Evolutionary conservation across 2,113 vertebrate genomes (phyloP).

Genomic region (Erpornis zantholeuca): DNA sequence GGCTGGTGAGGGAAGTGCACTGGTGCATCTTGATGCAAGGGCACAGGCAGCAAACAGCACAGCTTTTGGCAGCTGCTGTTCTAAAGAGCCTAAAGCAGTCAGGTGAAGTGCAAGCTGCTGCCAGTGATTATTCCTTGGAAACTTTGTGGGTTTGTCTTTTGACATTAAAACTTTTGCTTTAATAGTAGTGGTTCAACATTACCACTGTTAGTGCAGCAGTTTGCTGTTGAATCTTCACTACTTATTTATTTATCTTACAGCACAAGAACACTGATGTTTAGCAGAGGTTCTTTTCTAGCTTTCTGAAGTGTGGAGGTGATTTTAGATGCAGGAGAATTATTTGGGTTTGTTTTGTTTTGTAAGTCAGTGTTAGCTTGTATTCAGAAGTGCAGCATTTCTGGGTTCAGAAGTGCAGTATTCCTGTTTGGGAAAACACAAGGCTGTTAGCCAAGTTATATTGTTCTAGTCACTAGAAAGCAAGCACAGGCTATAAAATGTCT

Average conservation of each 20-base stretch:
- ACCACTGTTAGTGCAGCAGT: not conserved
- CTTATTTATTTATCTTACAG: not conserved
- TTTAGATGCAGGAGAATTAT: not conserved
- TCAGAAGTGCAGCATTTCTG: not conserved
- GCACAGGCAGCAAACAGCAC: not conserved
- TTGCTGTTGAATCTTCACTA: rapidly evolving
- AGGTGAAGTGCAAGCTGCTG: not conserved
- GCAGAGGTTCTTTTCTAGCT: not conserved
- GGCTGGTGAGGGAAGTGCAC: not conserved
- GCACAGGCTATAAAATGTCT: not conserved
- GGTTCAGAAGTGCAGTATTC: not conserved
- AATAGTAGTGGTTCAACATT: not conserved
- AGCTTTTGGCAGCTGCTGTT: not conserved
- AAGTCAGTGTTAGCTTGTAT: not conserved
- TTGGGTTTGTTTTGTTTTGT: not conserved
- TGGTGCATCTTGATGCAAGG: not conserved
- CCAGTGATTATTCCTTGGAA: not conserved
- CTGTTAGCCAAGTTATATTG: not conserved
- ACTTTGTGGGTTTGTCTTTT: not conserved
- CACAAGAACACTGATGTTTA: not conserved
- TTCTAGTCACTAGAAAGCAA: not conserved
- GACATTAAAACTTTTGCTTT: not conserved
- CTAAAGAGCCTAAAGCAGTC: not conserved
- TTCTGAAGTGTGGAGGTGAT: not conserved
- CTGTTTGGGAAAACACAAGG: not conserved